Base-by-base conservation (phyloP, 2,888 invertebrate genomes). In the Eurytoma adleriae region DNA sequence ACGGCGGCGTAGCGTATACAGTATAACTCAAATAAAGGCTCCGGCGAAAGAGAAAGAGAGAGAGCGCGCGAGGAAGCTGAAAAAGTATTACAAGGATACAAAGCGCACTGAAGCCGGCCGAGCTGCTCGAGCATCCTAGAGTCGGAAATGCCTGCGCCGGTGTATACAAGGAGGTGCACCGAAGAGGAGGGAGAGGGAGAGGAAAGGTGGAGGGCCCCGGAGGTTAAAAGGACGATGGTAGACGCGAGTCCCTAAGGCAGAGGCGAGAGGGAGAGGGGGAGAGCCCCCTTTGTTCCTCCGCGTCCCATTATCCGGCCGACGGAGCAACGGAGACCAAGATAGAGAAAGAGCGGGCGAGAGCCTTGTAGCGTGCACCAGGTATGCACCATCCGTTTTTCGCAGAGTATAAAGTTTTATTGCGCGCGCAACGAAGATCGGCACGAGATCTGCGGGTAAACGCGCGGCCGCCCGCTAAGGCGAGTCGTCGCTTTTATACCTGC, bases 331-430 rank as follows among this genome's bases (percentile, higher is more conserved):
- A 62, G 27, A 59, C 12, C 5, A 20, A 59, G 27, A 61, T 13
- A 61, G 14, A 27, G 24, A 59, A 24, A 24, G 27, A 57, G 61
- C 20, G 27, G 5, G 62, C n/a, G 16, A 27, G 40, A 48, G 40
- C 20, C 57, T 48, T 48, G 66, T 72, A 62, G 62, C 13, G 30
- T 30, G 59, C 40, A 59, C 20, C 54, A 62, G 7, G 27, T 40
- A 40, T 56, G 48, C 16, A 66, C 30, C 73, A 56, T 40, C 50
- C 16, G 67, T 56, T 77, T 77, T 77, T 77, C 70, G 77, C 77
- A 57, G 64, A 77, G 70, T 59, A 67, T 78, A 72, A 78, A 78
- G n/a, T 67, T 78, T 72, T 78, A 78, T 67, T 78, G 67, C 78
- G 20, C 40, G 40, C 18, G 13, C n/a, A 48, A 14, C 10, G 40